These are phyloP conservation scores for Rugalucina vietnamica DNA, from an alignment of 2,888 invertebrate species.

Conservation along the genomic window DNA sequence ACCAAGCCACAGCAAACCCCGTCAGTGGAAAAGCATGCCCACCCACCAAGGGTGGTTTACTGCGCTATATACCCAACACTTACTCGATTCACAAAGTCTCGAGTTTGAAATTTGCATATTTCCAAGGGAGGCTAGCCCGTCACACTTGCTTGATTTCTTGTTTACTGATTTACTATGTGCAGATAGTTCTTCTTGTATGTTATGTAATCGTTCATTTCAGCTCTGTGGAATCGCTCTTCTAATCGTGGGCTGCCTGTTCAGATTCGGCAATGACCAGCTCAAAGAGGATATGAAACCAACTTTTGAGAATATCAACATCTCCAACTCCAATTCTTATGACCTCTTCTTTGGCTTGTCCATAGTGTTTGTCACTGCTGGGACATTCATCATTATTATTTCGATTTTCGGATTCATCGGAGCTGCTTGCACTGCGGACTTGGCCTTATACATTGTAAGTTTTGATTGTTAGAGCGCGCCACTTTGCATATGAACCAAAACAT, in stretches of 20 bases:
- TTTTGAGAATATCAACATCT: slow-evolving; percentile 45
- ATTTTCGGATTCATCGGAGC: slow-evolving; percentile 66
- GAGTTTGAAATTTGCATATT: not conserved
- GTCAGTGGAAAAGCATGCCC: too few species aligned
- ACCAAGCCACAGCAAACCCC: too few species aligned
- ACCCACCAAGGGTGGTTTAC: not conserved
- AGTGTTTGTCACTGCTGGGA: slow-evolving; percentile 63
- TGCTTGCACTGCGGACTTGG: slow-evolving; percentile 46
- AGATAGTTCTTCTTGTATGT: not conserved
- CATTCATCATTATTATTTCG: slow-evolving; percentile 59
- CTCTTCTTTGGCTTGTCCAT: slow-evolving; percentile 55
- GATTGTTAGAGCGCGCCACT: not conserved
- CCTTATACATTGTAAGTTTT: slow-evolving; percentile 60
- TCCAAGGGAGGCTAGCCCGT: not conserved
- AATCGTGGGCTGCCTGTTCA: slow-evolving; percentile 59
- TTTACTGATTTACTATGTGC: not conserved
- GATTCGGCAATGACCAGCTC: slow-evolving; percentile 55
- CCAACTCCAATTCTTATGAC: slow-evolving; percentile 45
- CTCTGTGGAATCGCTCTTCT: slow-evolving; percentile 63
- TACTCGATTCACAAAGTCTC: not conserved
- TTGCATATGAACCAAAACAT: too few species aligned
- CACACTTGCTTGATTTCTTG: not conserved
- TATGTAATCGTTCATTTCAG: too few species aligned
- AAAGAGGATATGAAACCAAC: slow-evolving; percentile 52
- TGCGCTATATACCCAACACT: not conserved